Evolutionary conservation across 1,140 invertebrate species (phyloP).

Genomic region (Agraylea sexmaculata): DNA sequence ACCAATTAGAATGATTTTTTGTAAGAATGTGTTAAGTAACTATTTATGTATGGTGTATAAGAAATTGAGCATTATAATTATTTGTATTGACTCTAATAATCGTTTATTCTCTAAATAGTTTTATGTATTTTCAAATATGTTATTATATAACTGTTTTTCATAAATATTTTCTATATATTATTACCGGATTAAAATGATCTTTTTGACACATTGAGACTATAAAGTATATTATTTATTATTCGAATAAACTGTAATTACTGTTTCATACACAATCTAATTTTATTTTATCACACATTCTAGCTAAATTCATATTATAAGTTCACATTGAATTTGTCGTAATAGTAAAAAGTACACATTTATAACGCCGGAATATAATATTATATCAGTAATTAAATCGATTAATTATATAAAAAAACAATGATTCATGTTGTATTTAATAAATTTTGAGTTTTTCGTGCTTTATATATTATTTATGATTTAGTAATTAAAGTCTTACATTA

Average conservation of each 20-base stretch:
- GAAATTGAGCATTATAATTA: not conserved
- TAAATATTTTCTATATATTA: slow-evolving; percentile 1
- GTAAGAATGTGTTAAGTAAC: slow-evolving; percentile 1
- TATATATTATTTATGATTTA: slow-evolving; percentile 2
- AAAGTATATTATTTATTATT: slow-evolving; percentile 11
- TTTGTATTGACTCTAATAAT: not conserved
- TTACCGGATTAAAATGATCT: slow-evolving; percentile 1
- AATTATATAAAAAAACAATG: slow-evolving; percentile 5
- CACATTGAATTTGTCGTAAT: slow-evolving; percentile 19
- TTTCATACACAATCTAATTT: slow-evolving; percentile 14
- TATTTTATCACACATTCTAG: slow-evolving; percentile 23
- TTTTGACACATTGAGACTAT: slow-evolving; percentile 10
- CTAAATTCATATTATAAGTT: slow-evolving; percentile 18
- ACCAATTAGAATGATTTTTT: no score
- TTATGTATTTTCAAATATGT: slow-evolving; percentile 1
- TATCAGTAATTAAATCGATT: slow-evolving; percentile 14
- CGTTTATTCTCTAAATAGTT: not conserved
- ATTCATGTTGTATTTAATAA: slow-evolving; percentile 1
- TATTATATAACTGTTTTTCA: slow-evolving; percentile 1
- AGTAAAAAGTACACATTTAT: slow-evolving; percentile 22
- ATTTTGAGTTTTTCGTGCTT: slow-evolving; percentile 1
- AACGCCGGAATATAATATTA: slow-evolving; percentile 20
- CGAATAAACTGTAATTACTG: slow-evolving; percentile 7
- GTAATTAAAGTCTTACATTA: slow-evolving; percentile 2
- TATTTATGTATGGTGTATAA: not conserved